phyloP scores from a whole-genome alignment of 64 coral and sea anemone genomes.

The Montipora capricornis region DNA sequence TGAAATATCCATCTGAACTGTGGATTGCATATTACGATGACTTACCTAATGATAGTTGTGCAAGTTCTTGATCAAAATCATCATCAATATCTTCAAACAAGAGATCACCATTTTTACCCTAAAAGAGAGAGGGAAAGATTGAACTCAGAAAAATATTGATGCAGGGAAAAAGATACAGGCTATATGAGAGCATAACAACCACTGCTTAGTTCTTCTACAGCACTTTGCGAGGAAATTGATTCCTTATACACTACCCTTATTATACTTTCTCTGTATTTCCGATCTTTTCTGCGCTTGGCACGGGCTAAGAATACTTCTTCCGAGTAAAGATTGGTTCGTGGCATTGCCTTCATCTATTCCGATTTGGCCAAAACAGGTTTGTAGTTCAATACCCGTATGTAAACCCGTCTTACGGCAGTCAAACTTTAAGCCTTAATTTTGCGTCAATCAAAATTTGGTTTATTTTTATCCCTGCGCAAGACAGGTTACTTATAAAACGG shows the following conservation, averaged over 20 bases:
- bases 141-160: background rate
- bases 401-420: too few relatives aligned
- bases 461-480: too few relatives aligned
- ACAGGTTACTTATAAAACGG: too few relatives aligned
- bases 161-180: too few relatives aligned
- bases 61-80: slow-evolving; percentile 84
- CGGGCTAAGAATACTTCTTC: background rate
- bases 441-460: too few relatives aligned
- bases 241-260: too few relatives aligned
- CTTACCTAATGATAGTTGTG: slow-evolving; percentile 69
- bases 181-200: too few relatives aligned
- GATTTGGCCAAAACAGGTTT: background rate
- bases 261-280: too few relatives aligned
- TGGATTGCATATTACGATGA: too few relatives aligned
- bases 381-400: background rate
- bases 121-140: background rate
- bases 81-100: slow-evolving; percentile 99
- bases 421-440: background rate
- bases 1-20: too few relatives aligned
- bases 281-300: background rate
- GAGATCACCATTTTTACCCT: slow-evolving; percentile 70
- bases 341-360: background rate
- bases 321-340: background rate
- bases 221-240: too few relatives aligned
- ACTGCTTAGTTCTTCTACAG: too few relatives aligned